These are phyloP conservation scores for human (Homo sapiens) DNA, from an alignment of 2,113 vertebrate species.

Conservation along the genomic window GRCh38 chr3:179949001-179949500, in stretches of 20 bases:
- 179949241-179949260: background rate
- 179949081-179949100: background rate
- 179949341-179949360: background rate
- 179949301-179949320: background rate
- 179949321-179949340: conserved; percentile 12
- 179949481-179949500: background rate
- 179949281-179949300: background rate
- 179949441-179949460: background rate
- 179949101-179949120: background rate
- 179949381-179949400: background rate
- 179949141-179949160: conserved; percentile 38
- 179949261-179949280: background rate
- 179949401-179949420: background rate
- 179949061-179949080: background rate
- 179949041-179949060: background rate
- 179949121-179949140: background rate
- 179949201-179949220: background rate
- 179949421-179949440: background rate
- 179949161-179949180: background rate
- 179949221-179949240: background rate
- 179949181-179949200: conserved; percentile 14
- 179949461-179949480: background rate
- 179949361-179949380: background rate
- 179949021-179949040: background rate
- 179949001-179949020: background rate